Conservation (phyloP, 2,113 vertebrate species). For the Colistium nudipinnis region DNA sequence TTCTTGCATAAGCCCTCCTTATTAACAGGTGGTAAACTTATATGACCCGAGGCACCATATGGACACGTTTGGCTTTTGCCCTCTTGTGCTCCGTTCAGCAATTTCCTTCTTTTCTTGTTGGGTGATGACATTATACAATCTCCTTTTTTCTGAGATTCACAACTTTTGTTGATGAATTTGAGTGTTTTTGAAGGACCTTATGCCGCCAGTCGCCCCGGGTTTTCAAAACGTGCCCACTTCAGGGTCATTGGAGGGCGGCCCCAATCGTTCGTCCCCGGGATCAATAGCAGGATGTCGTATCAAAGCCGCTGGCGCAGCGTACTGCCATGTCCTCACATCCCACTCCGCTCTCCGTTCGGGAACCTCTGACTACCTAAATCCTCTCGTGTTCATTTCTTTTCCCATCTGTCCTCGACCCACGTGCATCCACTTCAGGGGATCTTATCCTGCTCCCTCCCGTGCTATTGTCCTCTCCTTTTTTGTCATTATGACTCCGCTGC, state of each 20-base stretch:
- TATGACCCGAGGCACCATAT: conserved; percentile 18
- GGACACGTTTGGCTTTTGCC: conserved; percentile 1
- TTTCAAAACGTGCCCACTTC: neutral
- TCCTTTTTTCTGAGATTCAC: neutral
- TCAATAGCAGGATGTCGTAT: conserved; percentile 40
- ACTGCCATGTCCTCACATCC: conserved; percentile 29
- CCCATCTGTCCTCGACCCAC: conserved; percentile 57
- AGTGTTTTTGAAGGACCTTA: neutral
- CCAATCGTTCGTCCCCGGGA: conserved; percentile 12
- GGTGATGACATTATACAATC: neutral
- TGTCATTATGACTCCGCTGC: conserved; percentile 43
- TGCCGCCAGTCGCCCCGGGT: no score
- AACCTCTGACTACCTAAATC: conserved; percentile 40
- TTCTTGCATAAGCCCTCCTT: conserved; percentile 1
- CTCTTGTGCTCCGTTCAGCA: neutral
- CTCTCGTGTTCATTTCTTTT: conserved; percentile 52
- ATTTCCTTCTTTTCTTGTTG: neutral
- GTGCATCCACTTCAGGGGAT: conserved; percentile 39
- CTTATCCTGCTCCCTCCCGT: conserved; percentile 4
- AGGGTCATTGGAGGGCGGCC: conserved; percentile 28
- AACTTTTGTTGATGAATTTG: neutral
- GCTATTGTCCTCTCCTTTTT: conserved; percentile 34
- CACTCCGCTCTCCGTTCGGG: conserved; percentile 6
- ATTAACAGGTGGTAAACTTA: conserved; percentile 3
- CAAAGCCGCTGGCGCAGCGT: conserved; percentile 17